Conservation (phyloP, 2,888 invertebrate species). For the Trichogramma dendrolimi region DNA sequence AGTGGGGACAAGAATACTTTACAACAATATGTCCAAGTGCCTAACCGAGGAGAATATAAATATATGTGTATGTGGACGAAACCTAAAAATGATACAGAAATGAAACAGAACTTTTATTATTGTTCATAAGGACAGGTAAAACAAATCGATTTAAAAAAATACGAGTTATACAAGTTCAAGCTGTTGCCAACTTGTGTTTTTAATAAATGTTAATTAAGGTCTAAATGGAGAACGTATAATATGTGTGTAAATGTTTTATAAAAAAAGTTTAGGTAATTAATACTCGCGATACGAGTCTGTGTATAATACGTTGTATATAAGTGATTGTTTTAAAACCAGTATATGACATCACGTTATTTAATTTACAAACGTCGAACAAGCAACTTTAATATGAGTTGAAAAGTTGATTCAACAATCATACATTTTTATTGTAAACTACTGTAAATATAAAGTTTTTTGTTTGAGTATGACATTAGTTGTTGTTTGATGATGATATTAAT, state of each 20-base stretch:
- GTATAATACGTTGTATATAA: slow-evolving; percentile 26
- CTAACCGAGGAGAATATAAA: slow-evolving; percentile 12
- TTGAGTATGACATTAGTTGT: slow-evolving; percentile 4
- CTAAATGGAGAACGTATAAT: slow-evolving; percentile 24
- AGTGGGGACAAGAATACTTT: slow-evolving; percentile 15
- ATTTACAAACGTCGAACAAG: too few relatives aligned
- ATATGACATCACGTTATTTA: too few relatives aligned
- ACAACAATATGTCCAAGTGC: slow-evolving; percentile 31
- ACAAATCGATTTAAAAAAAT: slow-evolving; percentile 5
- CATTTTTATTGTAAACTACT: slow-evolving; percentile 22
- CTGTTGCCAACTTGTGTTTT: slow-evolving; percentile 26
- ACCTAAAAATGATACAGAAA: slow-evolving; percentile 7
- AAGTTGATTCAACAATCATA: too few relatives aligned
- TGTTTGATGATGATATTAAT: neutral
- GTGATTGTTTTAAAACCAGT: slow-evolving; percentile 11
- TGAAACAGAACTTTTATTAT: slow-evolving; percentile 22
- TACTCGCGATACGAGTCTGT: slow-evolving; percentile 20
- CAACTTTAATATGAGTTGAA: too few relatives aligned
- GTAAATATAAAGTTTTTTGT: slow-evolving; percentile 12
- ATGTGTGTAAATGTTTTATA: slow-evolving; percentile 27
- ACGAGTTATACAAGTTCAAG: slow-evolving; percentile 20
- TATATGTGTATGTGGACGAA: neutral
- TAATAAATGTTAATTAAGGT: slow-evolving; percentile 30
- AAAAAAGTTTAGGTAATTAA: slow-evolving; percentile 24
- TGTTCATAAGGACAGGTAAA: slow-evolving; percentile 19